A percentile compares a stretch with the other conserved stretches of the same genome.
Evolutionary conservation across 1,140 invertebrate genomes (phyloP).

Genomic region (Meloidogyne floridensis): DNA sequence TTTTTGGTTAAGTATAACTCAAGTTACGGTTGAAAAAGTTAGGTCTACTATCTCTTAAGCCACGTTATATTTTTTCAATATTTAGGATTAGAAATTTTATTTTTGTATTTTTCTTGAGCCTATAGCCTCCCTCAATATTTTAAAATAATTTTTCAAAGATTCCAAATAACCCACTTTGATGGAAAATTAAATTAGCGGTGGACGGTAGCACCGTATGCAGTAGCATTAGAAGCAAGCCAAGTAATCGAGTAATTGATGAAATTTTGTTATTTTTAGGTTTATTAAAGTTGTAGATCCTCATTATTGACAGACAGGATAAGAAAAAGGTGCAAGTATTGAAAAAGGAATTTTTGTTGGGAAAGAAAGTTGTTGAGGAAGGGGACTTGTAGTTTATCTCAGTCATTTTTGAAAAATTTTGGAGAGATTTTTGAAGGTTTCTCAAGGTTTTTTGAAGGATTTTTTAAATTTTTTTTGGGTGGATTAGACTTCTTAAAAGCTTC

Average conservation of each 20-base stretch:
- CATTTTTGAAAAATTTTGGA: neutral
- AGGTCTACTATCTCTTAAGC: neutral
- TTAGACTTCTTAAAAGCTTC: neutral
- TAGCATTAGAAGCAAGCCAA: neutral
- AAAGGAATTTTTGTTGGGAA: neutral
- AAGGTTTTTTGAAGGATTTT: neutral
- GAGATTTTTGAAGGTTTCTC: neutral
- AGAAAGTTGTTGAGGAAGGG: neutral
- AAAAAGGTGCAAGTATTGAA: neutral
- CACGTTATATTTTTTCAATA: neutral
- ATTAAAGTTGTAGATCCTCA: neutral
- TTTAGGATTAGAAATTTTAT: neutral
- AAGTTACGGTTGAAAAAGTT: neutral
- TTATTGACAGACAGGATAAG: neutral
- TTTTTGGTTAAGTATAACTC: neutral
- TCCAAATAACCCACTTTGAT: neutral
- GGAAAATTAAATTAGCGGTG: neutral
- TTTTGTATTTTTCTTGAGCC: neutral
- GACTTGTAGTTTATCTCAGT: neutral
- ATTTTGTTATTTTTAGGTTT: neutral
- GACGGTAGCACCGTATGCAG: neutral
- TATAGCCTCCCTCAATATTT: neutral
- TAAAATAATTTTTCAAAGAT: neutral
- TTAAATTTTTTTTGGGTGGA: no score
- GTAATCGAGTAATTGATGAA: neutral